A percentile compares a stretch with the other conserved stretches of the same genome.
Evolutionary conservation across 2,888 invertebrate species (phyloP).

Genomic region (Sarcophaga rosellei): DNA sequence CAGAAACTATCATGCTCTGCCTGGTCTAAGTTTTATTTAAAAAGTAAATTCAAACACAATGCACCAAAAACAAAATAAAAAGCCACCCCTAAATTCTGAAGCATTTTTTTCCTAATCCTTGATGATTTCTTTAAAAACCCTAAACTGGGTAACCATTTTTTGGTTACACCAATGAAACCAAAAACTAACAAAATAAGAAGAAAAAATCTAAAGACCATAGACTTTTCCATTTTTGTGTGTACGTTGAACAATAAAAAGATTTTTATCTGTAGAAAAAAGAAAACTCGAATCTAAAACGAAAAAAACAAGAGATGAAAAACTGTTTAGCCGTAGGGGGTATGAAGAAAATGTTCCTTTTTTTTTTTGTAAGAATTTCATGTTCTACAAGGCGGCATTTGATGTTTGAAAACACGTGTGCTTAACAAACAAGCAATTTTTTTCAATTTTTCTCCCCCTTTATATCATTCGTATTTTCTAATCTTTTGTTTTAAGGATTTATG

Average conservation of each 20-base stretch:
- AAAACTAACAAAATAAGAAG: constrained; percentile 33
- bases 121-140: constrained; percentile 32
- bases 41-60: background rate
- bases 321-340: constrained; percentile 45
- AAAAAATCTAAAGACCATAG: background rate
- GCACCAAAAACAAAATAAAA: background rate
- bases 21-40: background rate
- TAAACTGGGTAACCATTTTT: constrained; percentile 60
- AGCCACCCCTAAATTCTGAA: constrained; percentile 50
- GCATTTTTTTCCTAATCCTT: constrained; percentile 29
- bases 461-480: background rate
- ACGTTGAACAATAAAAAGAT: constrained; percentile 46
- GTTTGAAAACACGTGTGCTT: constrained; percentile 66
- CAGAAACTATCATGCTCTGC: background rate
- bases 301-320: constrained; percentile 8
- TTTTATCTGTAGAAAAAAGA: constrained; percentile 32
- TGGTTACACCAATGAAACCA: constrained; percentile 60
- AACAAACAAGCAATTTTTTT: constrained; percentile 20
- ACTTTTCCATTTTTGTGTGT: constrained; percentile 9
- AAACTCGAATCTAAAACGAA: background rate
- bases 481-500: constrained; percentile 45
- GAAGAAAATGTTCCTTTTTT: background rate
- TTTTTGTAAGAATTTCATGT: constrained; percentile 5
- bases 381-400: constrained; percentile 45
- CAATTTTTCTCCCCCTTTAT: no score